Evolutionary conservation across 37 sponge, comb jelly and placozoan genomes (phyloP), one percentile per base, ranked within the genome.

Genomic region (Crambe crambe): DNA sequence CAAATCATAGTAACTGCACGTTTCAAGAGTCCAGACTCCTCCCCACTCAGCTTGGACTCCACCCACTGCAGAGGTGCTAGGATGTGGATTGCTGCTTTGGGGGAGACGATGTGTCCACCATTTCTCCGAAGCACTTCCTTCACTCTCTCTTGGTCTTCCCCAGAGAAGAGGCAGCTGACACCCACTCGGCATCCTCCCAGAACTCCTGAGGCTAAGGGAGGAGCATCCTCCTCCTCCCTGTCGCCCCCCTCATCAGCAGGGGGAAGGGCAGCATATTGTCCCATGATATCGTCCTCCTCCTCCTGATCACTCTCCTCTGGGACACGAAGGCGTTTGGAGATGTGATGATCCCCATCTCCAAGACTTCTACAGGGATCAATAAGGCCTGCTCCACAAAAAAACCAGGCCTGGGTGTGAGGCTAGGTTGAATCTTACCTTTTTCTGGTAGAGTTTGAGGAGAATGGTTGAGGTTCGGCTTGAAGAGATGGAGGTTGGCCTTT

Each of bases 1-100:
- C 85, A 85, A 0, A 85, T 77, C 78, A 77, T 85, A 51, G 85
- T 77, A 31, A 85, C 85, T 0, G 29, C 59, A 21, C 37, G 54
- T 78, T 30, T 38, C 58, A n/a, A n/a, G n/a, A n/a, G n/a, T n/a
- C n/a, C 65, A 22, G 39, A 21, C 40, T 74, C 64, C 15, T 22
- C 72, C 12, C 0, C 35, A 35, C 54, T 39, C 73, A 22, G 41
- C 27, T 59, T 63, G 2, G 12, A 22, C 26, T 37, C 72, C 26
- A 21, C 51, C 47, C 69, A 38, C 66, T 82, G 75, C 72, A 88
- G 54, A 17, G 88, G 81, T 2, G 54, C 44, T 10, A 88, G 20
- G 25, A 64, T 64, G 39, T 82, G 82, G 42, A 31, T 36, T n/a
- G 69, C 66, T 41, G 23, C 56, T 12, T 44, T 12, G 8, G 38